These are phyloP conservation scores for Cryptocheilus praepositus DNA, from an alignment of 2,888 invertebrate species.

Conservation along the genomic window DNA sequence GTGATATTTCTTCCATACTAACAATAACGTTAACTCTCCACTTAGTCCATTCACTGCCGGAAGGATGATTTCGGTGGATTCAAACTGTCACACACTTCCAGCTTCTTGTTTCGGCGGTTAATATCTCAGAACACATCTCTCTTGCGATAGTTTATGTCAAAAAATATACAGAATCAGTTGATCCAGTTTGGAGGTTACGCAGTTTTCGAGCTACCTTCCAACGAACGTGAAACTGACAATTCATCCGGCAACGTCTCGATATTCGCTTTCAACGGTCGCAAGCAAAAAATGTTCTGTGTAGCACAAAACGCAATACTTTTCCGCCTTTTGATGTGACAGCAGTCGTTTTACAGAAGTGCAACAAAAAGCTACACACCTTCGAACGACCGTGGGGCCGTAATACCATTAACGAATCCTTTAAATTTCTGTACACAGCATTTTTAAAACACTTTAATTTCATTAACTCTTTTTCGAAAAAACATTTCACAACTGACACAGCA, in stretches of 20 bases:
- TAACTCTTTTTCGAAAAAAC: constrained; percentile 46
- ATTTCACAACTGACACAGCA: constrained; percentile 44
- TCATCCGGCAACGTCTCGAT: background rate
- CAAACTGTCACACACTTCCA: background rate
- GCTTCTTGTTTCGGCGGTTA: background rate
- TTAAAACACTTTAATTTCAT: constrained; percentile 49
- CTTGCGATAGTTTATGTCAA: constrained; percentile 21
- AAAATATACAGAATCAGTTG: background rate
- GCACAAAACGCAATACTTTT: constrained; percentile 21
- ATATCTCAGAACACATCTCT: background rate
- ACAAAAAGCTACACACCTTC: constrained; percentile 39
- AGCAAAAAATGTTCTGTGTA: constrained; percentile 1
- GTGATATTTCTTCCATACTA: background rate
- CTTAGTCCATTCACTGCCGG: background rate
- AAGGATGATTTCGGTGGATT: background rate
- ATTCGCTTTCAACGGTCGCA: background rate
- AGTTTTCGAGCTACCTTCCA: background rate
- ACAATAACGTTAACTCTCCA: too few species aligned
- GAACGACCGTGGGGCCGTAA: constrained; percentile 23
- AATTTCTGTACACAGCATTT: constrained; percentile 38
- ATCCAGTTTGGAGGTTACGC: constrained; percentile 31
- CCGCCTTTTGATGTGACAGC: constrained; percentile 36
- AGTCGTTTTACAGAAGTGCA: constrained; percentile 23
- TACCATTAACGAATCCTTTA: constrained; percentile 36
- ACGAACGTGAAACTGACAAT: constrained; percentile 6